phyloP scores from a whole-genome alignment of 2,888 invertebrate genomes.

The Myopa tessellatipennis region DNA sequence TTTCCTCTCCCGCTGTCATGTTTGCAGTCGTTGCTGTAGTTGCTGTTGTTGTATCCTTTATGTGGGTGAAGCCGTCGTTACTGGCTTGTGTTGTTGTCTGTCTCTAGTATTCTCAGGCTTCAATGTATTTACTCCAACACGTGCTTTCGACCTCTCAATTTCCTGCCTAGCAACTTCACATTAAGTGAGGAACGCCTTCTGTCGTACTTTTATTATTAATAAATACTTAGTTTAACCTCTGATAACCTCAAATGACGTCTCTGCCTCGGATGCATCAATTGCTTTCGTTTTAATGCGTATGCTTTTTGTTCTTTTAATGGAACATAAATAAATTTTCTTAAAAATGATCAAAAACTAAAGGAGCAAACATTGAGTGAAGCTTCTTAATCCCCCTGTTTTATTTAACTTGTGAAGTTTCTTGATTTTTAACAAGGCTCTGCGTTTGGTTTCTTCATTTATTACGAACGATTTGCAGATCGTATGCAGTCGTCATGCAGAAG shows the following conservation, averaged over 20 bases:
- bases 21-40: neutral
- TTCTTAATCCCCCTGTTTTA: neutral
- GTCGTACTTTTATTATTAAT: neutral
- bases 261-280: too few relatives aligned
- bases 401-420: neutral
- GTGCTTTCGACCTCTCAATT: constrained; percentile 17
- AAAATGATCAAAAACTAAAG: too few relatives aligned
- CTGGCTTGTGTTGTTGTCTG: neutral
- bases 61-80: neutral
- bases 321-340: too few relatives aligned
- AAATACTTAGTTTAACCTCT: too few relatives aligned
- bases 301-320: too few relatives aligned
- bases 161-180: neutral
- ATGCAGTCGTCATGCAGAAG: too few relatives aligned
- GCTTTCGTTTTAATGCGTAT: too few relatives aligned
- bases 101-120: neutral
- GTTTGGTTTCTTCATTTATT: too few relatives aligned
- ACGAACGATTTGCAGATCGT: too few relatives aligned
- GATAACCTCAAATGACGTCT: too few relatives aligned
- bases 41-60: neutral
- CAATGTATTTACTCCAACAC: constrained; percentile 25
- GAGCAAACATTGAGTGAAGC: neutral
- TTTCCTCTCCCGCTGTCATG: neutral
- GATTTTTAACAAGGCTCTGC: too few relatives aligned
- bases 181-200: neutral